Evolutionary conservation across 2,113 vertebrate genomes (phyloP), one percentile per base, ranked within the genome.

Genomic region (Phyllostomus discolor): DNA sequence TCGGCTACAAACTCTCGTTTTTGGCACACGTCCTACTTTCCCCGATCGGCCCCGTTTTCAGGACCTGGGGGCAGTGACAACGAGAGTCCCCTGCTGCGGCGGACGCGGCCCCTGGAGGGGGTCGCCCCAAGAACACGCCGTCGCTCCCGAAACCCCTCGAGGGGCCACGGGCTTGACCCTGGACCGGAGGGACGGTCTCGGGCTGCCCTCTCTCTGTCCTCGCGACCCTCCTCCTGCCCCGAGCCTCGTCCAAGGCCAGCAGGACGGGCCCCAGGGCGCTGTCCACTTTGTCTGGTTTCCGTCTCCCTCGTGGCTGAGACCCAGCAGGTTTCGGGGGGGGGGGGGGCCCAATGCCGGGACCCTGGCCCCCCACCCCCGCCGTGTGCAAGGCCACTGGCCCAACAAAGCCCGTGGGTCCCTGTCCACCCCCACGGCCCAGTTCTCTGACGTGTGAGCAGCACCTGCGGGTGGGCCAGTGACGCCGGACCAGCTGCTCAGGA

Each of bases 81-180:
- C 91, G 93, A 95, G 94, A 85, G 97, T 89, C 90, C 88, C 50
- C 50, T 81, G 91, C 78, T 80, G 92, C 95, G 80, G 88, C 24
- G 70, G 62, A 52, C 95, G 84, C 43, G 46, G 38, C 92, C 95
- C 19, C 95, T 72, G 96, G 64, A 83, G 31, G 80, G 72, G 35
- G 20, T 14, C 67, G 84, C 15, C 28, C 38, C 94, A 69, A 94
- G 92, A 83, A 98, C 96, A 97, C 57, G 43, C 43, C 97, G 96
- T 72, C 94, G 54, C 17, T 86, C 66, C 1, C 0, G 48, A 95
- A 93, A 43, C 69, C 88, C 26, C 16, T 33, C 92, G 9, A 87
- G 57, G 73, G 93, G 81, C 17, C 87, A 67, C 10, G 83, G 52
- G 91, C 79, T 59, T 96, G 70, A 33, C 0, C 43, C 52, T 88